phyloP scores from a whole-genome alignment of 1,140 invertebrate genomes.

The Caenorhabditis tropicalis region DNA sequence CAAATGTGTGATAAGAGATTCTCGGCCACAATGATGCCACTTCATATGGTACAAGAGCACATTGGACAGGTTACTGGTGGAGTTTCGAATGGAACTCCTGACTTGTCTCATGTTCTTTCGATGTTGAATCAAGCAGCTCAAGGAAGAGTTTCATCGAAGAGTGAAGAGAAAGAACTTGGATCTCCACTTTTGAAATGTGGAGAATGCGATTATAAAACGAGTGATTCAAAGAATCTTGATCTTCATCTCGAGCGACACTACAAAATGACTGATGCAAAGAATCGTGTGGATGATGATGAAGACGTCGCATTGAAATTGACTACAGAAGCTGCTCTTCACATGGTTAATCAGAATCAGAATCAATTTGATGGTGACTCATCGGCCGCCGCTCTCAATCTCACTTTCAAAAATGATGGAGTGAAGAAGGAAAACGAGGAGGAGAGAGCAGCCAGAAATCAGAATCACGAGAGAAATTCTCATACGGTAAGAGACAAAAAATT shows the following conservation, averaged over 20 bases:
- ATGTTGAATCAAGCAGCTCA: conserved; percentile 3
- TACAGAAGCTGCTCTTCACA: conserved; percentile 55
- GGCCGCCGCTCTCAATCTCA: neutral
- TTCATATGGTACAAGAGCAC: conserved; percentile 40
- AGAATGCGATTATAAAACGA: conserved; percentile 45
- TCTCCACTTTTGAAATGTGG: conserved; percentile 9
- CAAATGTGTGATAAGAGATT: conserved; percentile 47
- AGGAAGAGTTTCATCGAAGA: neutral
- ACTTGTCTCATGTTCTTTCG: neutral
- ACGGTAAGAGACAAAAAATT: conserved; percentile 18
- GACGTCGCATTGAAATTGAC: conserved; percentile 53
- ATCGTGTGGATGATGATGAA: conserved; percentile 40
- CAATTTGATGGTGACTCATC: conserved; percentile 33
- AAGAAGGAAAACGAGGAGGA: conserved; percentile 38
- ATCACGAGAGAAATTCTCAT: conserved; percentile 50
- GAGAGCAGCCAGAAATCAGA: conserved; percentile 39
- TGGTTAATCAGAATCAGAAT: conserved; percentile 41
- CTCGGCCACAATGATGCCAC: conserved; percentile 6
- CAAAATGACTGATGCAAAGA: conserved; percentile 46
- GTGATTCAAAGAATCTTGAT: conserved; percentile 50
- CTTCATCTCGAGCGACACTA: conserved; percentile 54
- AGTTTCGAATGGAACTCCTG: neutral
- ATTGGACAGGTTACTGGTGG: neutral
- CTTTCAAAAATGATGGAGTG: conserved; percentile 3
- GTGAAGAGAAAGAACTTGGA: neutral